Base-by-base conservation (phyloP, 2,113 vertebrate genomes). In the Tyrannus savana region DNA sequence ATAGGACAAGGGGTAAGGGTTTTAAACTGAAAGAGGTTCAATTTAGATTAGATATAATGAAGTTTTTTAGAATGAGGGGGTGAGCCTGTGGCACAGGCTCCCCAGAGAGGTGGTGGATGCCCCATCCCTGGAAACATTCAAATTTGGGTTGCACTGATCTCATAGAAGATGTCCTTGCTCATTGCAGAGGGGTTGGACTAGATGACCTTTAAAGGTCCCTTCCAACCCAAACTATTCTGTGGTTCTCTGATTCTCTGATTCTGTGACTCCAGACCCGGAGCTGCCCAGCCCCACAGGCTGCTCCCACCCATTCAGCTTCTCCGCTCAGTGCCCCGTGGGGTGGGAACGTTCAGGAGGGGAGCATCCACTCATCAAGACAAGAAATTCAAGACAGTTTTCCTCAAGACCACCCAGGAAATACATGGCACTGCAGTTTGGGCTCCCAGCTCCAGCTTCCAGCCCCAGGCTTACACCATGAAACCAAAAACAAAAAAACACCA, bases 361-460 rank as follows among this genome's bases (percentile, higher is more conserved):
- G 14, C 25, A 39, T 31, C 55, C 33, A 7, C 4, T 33, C 18
- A 2, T 28, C 68, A 41, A 60, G 37, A 77, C 52, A 49, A 86
- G 76, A 80, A 94, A 96, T 87, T 84, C 52, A 33, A 64, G 76
- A 30, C 0, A 6, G 12, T 64, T 94, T 95, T 64, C 64, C 68
- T 46, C 28, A 55, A 87, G 93, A 94, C 93, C 92, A 94, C 79
- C 79, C 73, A 96, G 41, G 52, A 90, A 81, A 74, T 41, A 75
- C 80, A 25, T 30, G 52, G 47, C 1, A 12, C 71, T 49, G 44
- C 31, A 52, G 14, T 64, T n/a, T 72, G 56, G 33, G n/a, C 31
- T 85, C 79, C 15, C 53, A 89, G 44, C 56, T 91, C 69, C 66
- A 46, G 53, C 76, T 46, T 55, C 62, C 78, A 73, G 69, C 78